Base-by-base conservation (phyloP, 2,113 vertebrate genomes). In the Spilogale gracilis region DNA sequence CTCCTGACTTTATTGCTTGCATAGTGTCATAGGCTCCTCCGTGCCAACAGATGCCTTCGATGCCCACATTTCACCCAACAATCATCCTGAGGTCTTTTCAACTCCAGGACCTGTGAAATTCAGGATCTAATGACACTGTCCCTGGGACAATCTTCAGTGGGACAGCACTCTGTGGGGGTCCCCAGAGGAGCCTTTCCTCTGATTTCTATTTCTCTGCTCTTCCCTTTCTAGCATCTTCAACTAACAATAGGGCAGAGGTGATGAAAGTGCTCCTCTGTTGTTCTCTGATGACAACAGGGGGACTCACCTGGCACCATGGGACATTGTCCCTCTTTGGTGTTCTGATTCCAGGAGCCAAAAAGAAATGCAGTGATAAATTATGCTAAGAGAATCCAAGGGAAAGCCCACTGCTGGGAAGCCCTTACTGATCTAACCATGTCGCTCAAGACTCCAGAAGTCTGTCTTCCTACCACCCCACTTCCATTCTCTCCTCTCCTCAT, bases 371-470 rank as follows among this genome's bases (percentile, higher is more conserved):
- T 11, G 6, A 38, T 48, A 32, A 69, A 48, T 69, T 12, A 18
- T 50, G 45, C 30, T 56, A 20, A 61, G 4, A 23, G 30, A 74
- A 61, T 61, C 6, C 84, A 69, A 63, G 32, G 25, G 27, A 32
- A 85, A 52, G 21, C 5, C 83, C n/a, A 43, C 27, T 6, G 58
- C 52, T 32, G 8, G 4, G 27, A 27, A 45, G 3, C 43, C 27
- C 14, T 63, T 0, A 0, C 32, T 21, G 11, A 43, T 54, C 21
- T 18, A n/a, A n/a, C 56, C n/a, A 21, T 0, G 0, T 56, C n/a
- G 48, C 91, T 67, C 9, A 17, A 45, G 67, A 63, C 45, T 50
- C 78, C 12, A 6, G 16, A 67, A 23, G 8, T 43, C 60, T 45
- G 10, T 8, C 43, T 74, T 61, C 90, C 38, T 17, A 6, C 21